These are phyloP conservation scores for Drosophila hamatofila DNA, from an alignment of 2,888 invertebrate genomes.

Conservation along the genomic window DNA sequence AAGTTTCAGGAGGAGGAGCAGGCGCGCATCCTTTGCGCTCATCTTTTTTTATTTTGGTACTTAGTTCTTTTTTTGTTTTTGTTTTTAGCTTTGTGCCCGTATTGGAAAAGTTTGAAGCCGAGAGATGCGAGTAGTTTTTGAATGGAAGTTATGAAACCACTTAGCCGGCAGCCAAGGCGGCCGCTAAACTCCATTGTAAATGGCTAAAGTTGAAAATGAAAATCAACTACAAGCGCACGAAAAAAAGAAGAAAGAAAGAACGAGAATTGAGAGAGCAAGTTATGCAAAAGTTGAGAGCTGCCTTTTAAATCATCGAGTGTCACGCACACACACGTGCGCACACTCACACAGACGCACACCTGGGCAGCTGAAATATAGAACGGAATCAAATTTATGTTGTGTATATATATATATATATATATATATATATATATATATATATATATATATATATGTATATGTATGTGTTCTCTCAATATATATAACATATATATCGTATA, in stretches of 20 bases:
- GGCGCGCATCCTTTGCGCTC: conserved; percentile 35
- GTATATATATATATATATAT: conserved; percentile 1
- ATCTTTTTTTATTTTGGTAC: not conserved
- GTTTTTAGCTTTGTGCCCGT: conserved; percentile 22
- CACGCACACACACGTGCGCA: conserved; percentile 37
- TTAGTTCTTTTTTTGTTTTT: not conserved
- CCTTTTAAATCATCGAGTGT: conserved; percentile 73
- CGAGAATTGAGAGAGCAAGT: conserved; percentile 30
- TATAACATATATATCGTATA: conserved; percentile 52
- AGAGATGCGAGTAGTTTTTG: conserved; percentile 47
- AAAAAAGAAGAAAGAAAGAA: conserved; percentile 1
- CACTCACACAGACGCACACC: conserved; percentile 27
- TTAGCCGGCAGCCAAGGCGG: conserved; percentile 38
- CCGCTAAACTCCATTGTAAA: conserved; percentile 32
- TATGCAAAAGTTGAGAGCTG: conserved; percentile 43
- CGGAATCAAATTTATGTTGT: conserved; percentile 55
- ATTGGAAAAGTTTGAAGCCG: conserved; percentile 56
- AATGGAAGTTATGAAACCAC: conserved; percentile 64
- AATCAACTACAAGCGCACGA: conserved; percentile 30
- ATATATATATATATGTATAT: no score
- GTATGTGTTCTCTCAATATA: not conserved
- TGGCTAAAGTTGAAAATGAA: conserved; percentile 17
- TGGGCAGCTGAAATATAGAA: conserved; percentile 47
- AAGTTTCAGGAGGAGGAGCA: not conserved
- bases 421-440: not conserved